These are phyloP conservation scores for Dysdera silvatica DNA, from an alignment of 1,140 invertebrate genomes.

Conservation along the genomic window DNA sequence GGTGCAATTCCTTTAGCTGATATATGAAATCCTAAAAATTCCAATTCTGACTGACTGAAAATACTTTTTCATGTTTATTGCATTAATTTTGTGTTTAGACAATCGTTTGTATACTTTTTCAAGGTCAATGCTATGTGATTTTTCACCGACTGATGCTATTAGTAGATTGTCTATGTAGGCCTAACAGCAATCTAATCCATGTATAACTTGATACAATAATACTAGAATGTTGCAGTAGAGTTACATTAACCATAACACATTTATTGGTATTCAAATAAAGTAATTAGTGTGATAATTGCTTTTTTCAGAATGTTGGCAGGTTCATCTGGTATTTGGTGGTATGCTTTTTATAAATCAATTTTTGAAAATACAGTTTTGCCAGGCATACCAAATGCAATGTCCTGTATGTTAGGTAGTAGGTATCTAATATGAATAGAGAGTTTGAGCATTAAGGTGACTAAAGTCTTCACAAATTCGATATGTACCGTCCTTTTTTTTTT, in stretches of 20 bases:
- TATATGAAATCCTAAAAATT: conserved; percentile 39
- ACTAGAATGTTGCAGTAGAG: neutral
- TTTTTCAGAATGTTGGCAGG: neutral
- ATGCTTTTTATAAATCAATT: neutral
- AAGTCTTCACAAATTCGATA: neutral
- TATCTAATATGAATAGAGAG: neutral
- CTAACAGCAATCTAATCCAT: neutral
- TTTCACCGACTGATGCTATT: neutral
- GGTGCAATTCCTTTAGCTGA: conserved; percentile 33
- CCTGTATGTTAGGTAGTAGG: neutral
- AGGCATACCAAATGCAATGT: neutral
- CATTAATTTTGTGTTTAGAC: neutral
- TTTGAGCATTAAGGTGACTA: neutral
- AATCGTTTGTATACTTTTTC: neutral
- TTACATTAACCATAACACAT: neutral
- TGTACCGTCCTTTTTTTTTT: neutral
- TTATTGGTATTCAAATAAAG: neutral
- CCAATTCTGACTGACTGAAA: conserved; percentile 4
- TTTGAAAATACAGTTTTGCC: neutral
- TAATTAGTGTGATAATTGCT: neutral
- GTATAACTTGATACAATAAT: neutral
- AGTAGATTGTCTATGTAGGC: conserved; percentile 1
- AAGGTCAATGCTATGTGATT: neutral
- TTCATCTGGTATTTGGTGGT: neutral
- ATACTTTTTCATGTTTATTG: neutral